These are phyloP conservation scores for Armadillidium nasatum DNA, from an alignment of 1,140 invertebrate genomes.

Conservation along the genomic window DNA sequence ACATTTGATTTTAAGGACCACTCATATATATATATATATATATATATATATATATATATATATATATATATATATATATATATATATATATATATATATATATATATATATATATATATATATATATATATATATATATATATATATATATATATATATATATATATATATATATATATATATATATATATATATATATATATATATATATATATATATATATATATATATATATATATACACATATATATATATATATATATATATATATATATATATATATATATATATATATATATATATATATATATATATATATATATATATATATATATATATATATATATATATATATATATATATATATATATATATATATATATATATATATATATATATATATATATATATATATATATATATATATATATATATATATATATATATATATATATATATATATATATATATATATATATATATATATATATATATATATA, in stretches of 20 bases:
- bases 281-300: conserved; percentile 8
- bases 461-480: too few species aligned
- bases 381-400: conserved; percentile 15
- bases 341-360: conserved; percentile 12
- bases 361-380: conserved; percentile 15
- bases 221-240: background rate
- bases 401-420: conserved; percentile 6
- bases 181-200: conserved; percentile 6
- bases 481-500: too few species aligned
- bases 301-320: background rate
- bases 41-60: background rate
- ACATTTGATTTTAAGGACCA: too few species aligned
- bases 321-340: background rate
- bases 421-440: too few species aligned
- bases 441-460: too few species aligned
- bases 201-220: conserved; percentile 6
- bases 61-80: background rate
- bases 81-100: conserved; percentile 2
- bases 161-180: background rate
- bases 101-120: background rate
- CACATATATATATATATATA: conserved; percentile 3
- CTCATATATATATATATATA: too few species aligned
- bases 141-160: background rate
- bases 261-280: conserved; percentile 15
- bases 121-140: background rate